Conservation (phyloP, 2,888 invertebrate genomes). For the Sarcophaga subvicina region DNA sequence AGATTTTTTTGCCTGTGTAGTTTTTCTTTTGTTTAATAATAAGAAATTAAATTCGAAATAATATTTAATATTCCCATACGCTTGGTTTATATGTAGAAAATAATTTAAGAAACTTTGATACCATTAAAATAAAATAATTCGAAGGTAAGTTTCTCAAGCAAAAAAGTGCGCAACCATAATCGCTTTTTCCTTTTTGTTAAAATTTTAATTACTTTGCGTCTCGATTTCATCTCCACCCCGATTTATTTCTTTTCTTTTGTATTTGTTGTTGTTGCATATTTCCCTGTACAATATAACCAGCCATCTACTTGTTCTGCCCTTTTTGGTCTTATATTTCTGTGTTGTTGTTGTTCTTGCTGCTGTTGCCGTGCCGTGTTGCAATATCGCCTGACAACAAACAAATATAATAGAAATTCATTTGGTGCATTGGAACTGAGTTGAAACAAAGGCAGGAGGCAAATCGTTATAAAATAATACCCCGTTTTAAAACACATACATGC, state of each 20-base stretch:
- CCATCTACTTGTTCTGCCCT: background rate
- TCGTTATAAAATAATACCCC: background rate
- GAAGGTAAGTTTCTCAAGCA: constrained; percentile 11
- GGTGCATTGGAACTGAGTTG: constrained; percentile 14
- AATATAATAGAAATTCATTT: constrained; percentile 4
- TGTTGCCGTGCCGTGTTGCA: constrained; percentile 47
- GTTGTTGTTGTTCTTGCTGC: constrained; percentile 17
- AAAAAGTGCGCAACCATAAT: background rate
- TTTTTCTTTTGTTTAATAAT: constrained; percentile 18
- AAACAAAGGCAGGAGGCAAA: constrained; percentile 5
- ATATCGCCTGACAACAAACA: constrained; percentile 54
- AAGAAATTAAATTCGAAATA: background rate
- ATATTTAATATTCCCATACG: background rate
- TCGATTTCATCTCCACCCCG: constrained; percentile 17
- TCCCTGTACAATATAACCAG: background rate
- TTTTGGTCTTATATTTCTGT: constrained; percentile 7
- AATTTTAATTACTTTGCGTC: constrained; percentile 9
- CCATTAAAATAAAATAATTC: background rate
- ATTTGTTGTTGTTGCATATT: background rate
- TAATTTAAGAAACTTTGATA: constrained; percentile 1
- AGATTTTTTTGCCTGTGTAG: constrained; percentile 26
- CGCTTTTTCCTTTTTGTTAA: background rate
- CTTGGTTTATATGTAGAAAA: background rate
- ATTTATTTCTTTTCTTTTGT: background rate
- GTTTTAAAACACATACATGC: background rate